Conservation (phyloP, 2,888 invertebrate species). For the Bhutanitis thaidina region DNA sequence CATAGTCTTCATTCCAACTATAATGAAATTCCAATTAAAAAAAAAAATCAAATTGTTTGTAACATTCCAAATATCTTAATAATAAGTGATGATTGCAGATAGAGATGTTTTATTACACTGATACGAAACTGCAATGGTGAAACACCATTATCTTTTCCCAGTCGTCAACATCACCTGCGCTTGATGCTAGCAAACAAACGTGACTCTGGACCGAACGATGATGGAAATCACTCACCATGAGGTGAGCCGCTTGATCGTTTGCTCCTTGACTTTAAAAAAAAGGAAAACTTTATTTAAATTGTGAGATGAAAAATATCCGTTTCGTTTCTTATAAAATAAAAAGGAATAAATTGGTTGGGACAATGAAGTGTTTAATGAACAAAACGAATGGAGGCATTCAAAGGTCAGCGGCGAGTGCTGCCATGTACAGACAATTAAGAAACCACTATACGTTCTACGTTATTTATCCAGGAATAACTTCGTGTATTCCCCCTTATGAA, state of each 20-base stretch:
- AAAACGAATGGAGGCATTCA: constrained; percentile 37
- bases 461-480: constrained; percentile 16
- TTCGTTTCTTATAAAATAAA: constrained; percentile 16
- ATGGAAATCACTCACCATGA: too few relatives aligned
- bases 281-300: constrained; percentile 21
- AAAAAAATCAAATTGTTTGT: too few relatives aligned
- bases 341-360: constrained; percentile 42
- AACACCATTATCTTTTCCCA: too few relatives aligned
- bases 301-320: constrained; percentile 23
- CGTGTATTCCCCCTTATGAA: constrained; percentile 10
- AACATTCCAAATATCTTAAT: too few relatives aligned
- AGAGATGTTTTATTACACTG: too few relatives aligned
- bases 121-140: too few relatives aligned
- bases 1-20: constrained; percentile 6
- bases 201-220: too few relatives aligned
- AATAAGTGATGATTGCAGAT: too few relatives aligned
- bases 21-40: constrained; percentile 16
- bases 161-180: too few relatives aligned
- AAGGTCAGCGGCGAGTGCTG: constrained; percentile 38
- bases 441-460: constrained; percentile 18
- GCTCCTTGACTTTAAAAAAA: too few relatives aligned
- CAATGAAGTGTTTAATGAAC: constrained; percentile 58
- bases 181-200: too few relatives aligned
- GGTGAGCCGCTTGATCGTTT: too few relatives aligned
- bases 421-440: constrained; percentile 44